phyloP scores from a whole-genome alignment of 1,140 invertebrate genomes.

The Brachionus asplanchnoidis region DNA sequence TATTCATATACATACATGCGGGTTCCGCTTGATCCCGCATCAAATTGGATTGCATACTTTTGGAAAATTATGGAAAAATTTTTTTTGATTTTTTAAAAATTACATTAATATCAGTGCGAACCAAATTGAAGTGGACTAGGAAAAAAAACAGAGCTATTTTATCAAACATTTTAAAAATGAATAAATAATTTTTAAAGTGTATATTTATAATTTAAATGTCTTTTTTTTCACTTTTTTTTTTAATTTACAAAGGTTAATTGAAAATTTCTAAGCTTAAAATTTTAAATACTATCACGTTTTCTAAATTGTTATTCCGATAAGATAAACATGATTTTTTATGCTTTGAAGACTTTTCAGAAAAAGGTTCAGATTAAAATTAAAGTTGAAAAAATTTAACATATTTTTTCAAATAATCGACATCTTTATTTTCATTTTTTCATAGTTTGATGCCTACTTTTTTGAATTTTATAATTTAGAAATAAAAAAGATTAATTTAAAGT shows the following conservation, averaged over 20 bases:
- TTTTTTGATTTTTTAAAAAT: no score
- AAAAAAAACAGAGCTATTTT: neutral
- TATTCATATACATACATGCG: constrained; percentile 19
- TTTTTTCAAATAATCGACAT: no score
- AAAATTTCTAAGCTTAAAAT: neutral
- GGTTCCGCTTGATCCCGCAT: constrained; percentile 9
- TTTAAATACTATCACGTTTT: neutral
- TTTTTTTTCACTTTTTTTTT: neutral
- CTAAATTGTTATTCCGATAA: neutral
- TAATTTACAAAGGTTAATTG: neutral
- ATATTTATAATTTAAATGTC: neutral
- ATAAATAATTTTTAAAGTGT: neutral
- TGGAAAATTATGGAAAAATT: no score
- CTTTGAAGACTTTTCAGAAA: neutral
- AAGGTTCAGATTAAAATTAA: no score
- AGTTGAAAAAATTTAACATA: neutral
- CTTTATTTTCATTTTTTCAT: no score
- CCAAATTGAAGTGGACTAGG: neutral
- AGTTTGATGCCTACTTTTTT: no score
- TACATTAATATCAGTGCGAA: neutral
- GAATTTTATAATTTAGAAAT: no score
- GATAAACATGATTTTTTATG: neutral
- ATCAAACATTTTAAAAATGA: neutral
- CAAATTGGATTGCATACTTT: constrained; percentile 28
- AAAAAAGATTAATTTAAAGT: no score